Evolutionary conservation across 2,113 vertebrate genomes (phyloP).

Genomic region (Eira barbara): DNA sequence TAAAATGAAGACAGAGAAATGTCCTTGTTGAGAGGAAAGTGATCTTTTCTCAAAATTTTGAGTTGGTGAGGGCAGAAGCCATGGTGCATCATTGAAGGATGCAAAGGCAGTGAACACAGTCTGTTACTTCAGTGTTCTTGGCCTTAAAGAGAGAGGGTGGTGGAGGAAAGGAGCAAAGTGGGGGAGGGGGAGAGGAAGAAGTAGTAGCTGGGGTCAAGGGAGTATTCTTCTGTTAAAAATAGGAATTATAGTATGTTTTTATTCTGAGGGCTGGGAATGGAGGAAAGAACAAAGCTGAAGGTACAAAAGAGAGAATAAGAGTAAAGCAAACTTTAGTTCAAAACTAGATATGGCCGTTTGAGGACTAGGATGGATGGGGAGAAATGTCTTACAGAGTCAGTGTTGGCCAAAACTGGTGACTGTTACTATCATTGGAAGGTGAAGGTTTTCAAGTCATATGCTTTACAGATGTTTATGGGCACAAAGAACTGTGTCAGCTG

Average conservation of each 20-base stretch:
- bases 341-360: background rate
- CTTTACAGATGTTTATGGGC: background rate
- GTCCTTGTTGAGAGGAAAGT: constrained; percentile 31
- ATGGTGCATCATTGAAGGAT: background rate
- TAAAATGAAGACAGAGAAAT: background rate
- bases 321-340: background rate
- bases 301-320: background rate
- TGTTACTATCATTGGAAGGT: background rate
- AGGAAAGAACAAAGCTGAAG: background rate
- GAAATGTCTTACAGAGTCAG: background rate
- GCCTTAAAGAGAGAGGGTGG: background rate
- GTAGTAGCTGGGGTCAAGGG: background rate
- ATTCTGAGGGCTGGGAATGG: background rate
- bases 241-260: background rate
- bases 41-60: background rate
- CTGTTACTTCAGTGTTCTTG: background rate
- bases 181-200: background rate
- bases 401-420: background rate
- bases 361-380: background rate
- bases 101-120: background rate
- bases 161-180: background rate
- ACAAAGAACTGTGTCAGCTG: background rate
- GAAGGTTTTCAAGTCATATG: background rate
- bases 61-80: background rate
- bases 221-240: background rate